Conservation (phyloP, 1,140 invertebrate species). For the Sycophaga agraensis region DNA sequence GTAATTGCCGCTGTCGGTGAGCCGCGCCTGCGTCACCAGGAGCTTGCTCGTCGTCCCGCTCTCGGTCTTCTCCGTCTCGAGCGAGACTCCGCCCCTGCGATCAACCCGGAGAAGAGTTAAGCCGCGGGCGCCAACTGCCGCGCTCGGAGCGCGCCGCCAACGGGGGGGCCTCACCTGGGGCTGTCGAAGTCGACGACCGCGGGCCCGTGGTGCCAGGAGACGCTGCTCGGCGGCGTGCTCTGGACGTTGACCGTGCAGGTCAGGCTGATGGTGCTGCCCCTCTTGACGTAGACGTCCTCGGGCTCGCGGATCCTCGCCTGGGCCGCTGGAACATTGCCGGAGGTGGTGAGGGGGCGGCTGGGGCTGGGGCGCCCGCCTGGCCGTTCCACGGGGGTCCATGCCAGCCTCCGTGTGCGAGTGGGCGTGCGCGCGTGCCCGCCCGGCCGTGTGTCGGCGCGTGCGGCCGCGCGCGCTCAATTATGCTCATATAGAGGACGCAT, state of each 20-base stretch:
- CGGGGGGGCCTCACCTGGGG: constrained; percentile 59
- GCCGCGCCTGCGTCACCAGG: constrained; percentile 80
- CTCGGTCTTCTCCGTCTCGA: constrained; percentile 89
- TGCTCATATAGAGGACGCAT: too few relatives aligned
- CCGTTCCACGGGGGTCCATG: too few relatives aligned
- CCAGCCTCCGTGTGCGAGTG: too few relatives aligned
- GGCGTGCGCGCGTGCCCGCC: too few relatives aligned
- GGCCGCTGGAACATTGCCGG: constrained; percentile 70
- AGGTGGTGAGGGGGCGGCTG: too few relatives aligned
- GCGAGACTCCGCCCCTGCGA: constrained; percentile 73
- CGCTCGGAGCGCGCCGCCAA: too few relatives aligned
- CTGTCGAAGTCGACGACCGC: constrained; percentile 84
- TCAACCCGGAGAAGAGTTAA: too few relatives aligned
- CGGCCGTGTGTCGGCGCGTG: too few relatives aligned
- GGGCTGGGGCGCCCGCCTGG: too few relatives aligned
- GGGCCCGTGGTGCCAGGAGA: constrained; percentile 79
- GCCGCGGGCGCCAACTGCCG: too few relatives aligned
- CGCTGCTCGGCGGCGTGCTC: constrained; percentile 76
- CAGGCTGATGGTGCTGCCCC: constrained; percentile 85
- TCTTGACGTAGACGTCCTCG: constrained; percentile 86
- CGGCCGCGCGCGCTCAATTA: too few relatives aligned
- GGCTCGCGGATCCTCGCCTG: constrained; percentile 82
- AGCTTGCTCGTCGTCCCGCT: constrained; percentile 85
- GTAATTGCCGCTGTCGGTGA: constrained; percentile 86
- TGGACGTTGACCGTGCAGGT: constrained; percentile 86